Percentiles rank a stretch among this genome's conserved stretches.
Evolutionary conservation across 2,113 vertebrate genomes (phyloP).

Genomic region (Pituophis catenifer): DNA sequence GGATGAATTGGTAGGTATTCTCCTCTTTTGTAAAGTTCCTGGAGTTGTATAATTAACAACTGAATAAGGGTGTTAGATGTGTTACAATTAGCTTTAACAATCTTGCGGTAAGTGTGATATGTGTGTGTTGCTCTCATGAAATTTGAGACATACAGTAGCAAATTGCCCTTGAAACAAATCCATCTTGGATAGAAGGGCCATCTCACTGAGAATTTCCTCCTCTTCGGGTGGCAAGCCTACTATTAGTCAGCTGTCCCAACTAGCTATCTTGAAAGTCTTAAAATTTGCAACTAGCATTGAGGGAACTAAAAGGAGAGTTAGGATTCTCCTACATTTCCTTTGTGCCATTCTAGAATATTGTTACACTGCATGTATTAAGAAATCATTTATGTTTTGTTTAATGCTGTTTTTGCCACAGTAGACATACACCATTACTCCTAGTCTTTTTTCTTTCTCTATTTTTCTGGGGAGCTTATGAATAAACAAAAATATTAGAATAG

Average conservation of each 20-base stretch:
- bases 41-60: not conserved
- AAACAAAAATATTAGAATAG: not conserved
- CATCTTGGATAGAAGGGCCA: not conserved
- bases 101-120: not conserved
- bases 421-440: not conserved
- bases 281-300: not conserved
- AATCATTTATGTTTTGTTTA: not conserved
- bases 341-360: not conserved
- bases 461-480: not conserved
- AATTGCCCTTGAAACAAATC: not conserved
- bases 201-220: not conserved
- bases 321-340: not conserved
- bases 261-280: not conserved
- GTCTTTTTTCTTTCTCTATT: not conserved
- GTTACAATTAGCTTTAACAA: not conserved
- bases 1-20: not conserved
- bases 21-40: not conserved
- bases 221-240: not conserved
- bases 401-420: not conserved
- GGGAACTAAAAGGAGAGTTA: not conserved
- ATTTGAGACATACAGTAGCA: not conserved
- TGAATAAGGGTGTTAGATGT: slow-evolving; percentile 19
- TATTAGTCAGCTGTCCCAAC: not conserved
- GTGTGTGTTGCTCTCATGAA: not conserved
- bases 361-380: not conserved